These are phyloP conservation scores for Carabus problematicus DNA, from an alignment of 2,888 invertebrate genomes.

Conservation along the genomic window DNA sequence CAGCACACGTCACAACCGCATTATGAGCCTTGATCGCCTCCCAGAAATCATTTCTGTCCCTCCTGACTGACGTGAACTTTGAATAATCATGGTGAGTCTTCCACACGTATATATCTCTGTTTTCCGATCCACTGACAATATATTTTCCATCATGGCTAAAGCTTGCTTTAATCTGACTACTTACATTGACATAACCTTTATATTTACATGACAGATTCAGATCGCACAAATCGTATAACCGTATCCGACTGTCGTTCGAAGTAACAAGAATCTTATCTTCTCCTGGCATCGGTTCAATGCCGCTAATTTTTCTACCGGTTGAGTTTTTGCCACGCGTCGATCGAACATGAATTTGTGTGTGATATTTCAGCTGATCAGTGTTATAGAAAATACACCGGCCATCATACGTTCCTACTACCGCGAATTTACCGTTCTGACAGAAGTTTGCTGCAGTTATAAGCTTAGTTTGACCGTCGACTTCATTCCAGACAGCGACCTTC, in stretches of 20 bases:
- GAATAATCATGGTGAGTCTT: slow-evolving; percentile 96
- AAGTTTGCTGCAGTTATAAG: slow-evolving; percentile 97
- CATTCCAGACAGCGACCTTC: slow-evolving; percentile 94
- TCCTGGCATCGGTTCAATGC: slow-evolving; percentile 95
- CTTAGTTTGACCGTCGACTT: slow-evolving; percentile 92
- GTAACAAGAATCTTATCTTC: slow-evolving; percentile 97
- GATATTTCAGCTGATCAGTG: slow-evolving; percentile 97
- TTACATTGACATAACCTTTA: slow-evolving; percentile 82
- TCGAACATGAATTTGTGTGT: slow-evolving; percentile 95
- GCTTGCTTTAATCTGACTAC: slow-evolving; percentile 96
- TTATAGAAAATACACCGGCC: slow-evolving; percentile 98
- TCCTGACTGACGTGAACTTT: slow-evolving; percentile 87
- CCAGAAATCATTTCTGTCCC: slow-evolving; percentile 97
- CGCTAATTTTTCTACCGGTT: slow-evolving; percentile 93
- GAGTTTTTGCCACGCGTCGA: slow-evolving; percentile 96
- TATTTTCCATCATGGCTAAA: slow-evolving; percentile 98
- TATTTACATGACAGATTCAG: slow-evolving; percentile 76
- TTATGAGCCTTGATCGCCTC: slow-evolving; percentile 96
- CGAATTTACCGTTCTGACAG: slow-evolving; percentile 97
- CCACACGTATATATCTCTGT: slow-evolving; percentile 98
- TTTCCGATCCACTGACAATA: slow-evolving; percentile 96
- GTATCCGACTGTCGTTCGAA: slow-evolving; percentile 95
- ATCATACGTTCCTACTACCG: slow-evolving; percentile 98
- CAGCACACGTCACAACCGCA: slow-evolving; percentile 95
- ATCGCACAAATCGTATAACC: slow-evolving; percentile 94